phyloP scores from a whole-genome alignment of 2,113 vertebrate genomes.

The Petrocephalus zakoni region DNA sequence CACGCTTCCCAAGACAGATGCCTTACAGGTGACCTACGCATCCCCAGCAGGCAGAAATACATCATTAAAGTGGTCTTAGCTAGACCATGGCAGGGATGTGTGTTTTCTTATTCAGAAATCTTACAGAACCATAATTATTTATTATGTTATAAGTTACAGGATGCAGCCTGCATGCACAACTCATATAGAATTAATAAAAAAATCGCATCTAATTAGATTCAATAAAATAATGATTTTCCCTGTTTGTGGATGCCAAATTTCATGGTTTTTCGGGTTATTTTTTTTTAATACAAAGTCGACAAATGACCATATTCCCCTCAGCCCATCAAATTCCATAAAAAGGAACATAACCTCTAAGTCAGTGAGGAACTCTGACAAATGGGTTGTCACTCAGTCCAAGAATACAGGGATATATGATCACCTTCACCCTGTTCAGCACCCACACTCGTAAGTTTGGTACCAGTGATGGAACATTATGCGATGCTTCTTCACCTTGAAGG shows the following conservation, averaged over 20 bases:
- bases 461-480: background rate
- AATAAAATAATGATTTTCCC: background rate
- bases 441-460: constrained; percentile 46
- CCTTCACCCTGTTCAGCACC: constrained; percentile 68
- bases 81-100: background rate
- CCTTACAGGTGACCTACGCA: background rate
- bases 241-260: background rate
- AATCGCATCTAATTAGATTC: background rate
- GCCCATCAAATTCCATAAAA: constrained; percentile 63
- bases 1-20: background rate
- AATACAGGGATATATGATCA: constrained; percentile 64
- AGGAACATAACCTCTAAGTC: constrained; percentile 67
- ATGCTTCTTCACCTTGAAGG: background rate
- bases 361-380: constrained; percentile 73
- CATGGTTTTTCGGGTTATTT: background rate
- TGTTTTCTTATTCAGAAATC: background rate
- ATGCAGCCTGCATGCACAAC: background rate
- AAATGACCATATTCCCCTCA: constrained; percentile 52
- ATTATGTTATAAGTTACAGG: background rate
- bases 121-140: background rate
- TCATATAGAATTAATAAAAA: background rate
- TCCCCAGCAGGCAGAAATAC: background rate
- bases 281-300: constrained; percentile 63
- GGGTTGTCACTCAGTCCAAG: constrained; percentile 61
- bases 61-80: background rate